Base-by-base conservation (phyloP, 2,113 vertebrate species). In the Sprattus sprattus region DNA sequence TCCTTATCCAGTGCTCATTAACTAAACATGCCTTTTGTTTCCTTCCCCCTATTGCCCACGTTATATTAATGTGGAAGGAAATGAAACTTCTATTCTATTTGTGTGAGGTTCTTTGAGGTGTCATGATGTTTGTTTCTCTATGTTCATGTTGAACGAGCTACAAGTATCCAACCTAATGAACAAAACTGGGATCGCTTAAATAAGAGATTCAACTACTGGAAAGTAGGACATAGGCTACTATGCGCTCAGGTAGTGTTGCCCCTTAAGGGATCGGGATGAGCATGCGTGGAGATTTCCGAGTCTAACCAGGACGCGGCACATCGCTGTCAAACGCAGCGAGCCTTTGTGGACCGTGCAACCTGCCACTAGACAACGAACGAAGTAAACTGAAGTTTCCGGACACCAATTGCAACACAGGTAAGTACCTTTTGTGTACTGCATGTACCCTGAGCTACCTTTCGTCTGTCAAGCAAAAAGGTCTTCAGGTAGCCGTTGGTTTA, bases 211-310 rank as follows among this genome's bases (percentile, higher is more conserved):
- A 67, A 84, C 10, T 13, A 28, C 45, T 45, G 52, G 85, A 86
- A 89, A 88, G 45, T 87, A 85, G 89, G 86, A 20, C 88, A 84
- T 82, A 32, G 84, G 82, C 86, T 84, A 49, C 81, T 32, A 81
- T 60, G 84, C 44, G 83, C 81, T 83, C 89, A 91, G 90, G 90
- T 90, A 85, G 39, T 54, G 52, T 50, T 86, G 83, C 85, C 84
- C 88, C 87, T 83, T 50, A 82, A 87, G 87, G 86, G 84, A 78
- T 45, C n/a, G 81, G 84, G 82, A 86, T 86, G 88, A 87, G 88
- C 88, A 86, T 88, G 85, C 89, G 88, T 88, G 84, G 45, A 86
- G 82, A 83, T 52, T 78, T 54, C 81, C 82, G 52, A 64, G 49
- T 78, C 82, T 25, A 88, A 83, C 25, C 80, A 85, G 86, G 44